phyloP scores from a whole-genome alignment of 1,140 invertebrate genomes.

The Caenorhabditis latens region DNA sequence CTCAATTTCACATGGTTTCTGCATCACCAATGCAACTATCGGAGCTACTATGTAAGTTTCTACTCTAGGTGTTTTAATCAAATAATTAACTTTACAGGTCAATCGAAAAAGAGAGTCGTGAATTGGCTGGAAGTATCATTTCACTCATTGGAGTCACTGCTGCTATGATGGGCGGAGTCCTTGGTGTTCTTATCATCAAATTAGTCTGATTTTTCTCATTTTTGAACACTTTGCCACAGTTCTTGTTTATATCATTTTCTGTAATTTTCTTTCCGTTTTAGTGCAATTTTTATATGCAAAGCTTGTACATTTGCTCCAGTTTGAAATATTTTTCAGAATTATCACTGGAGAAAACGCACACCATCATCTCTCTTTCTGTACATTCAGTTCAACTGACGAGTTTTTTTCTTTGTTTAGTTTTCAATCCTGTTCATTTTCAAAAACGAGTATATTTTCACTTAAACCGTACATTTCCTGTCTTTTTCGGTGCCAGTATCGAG shows the following conservation, averaged over 20 bases:
- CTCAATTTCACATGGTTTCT: conserved; percentile 57
- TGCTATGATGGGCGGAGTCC: conserved; percentile 48
- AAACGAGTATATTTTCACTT: neutral
- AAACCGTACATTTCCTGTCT: conserved; percentile 2
- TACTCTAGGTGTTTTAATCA: neutral
- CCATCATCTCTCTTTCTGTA: neutral
- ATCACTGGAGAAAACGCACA: no score
- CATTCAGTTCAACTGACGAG: conserved; percentile 39
- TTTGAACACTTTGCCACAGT: neutral
- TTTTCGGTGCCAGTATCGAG: neutral
- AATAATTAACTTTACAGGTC: conserved; percentile 16
- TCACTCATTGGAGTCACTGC: conserved; percentile 44
- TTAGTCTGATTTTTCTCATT: conserved; percentile 9
- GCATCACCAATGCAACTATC: conserved; percentile 48
- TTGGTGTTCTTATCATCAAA: conserved; percentile 48
- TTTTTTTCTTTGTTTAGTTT: neutral
- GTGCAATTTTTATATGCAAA: neutral
- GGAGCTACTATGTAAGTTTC: conserved; percentile 5
- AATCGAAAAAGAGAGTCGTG: neutral
- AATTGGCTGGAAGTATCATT: conserved; percentile 51
- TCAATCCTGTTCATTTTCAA: neutral
- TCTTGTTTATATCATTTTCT: neutral
- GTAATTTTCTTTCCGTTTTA: neutral
- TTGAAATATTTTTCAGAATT: neutral
- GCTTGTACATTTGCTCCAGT: no score